Evolutionary conservation across 2,797 vertebrate genomes (phyloP).

Genomic region (Channa striata): DNA sequence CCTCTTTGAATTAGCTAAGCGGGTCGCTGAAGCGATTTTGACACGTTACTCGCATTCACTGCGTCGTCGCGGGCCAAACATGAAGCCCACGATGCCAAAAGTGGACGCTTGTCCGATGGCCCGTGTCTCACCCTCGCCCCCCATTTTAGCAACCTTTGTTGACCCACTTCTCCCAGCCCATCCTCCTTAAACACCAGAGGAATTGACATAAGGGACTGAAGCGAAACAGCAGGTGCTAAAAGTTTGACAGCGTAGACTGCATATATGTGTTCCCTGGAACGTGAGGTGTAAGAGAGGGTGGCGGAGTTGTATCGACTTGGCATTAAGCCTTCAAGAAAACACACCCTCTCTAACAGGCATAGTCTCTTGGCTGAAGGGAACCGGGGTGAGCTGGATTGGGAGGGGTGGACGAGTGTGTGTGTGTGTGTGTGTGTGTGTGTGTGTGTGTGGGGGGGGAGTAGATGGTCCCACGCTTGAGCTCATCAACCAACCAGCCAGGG

Average conservation of each 20-base stretch:
- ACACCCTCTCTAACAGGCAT: slow-evolving; percentile 58
- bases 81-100: slow-evolving; percentile 29
- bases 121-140: slow-evolving; percentile 76
- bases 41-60: slow-evolving; percentile 62
- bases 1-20: slow-evolving; percentile 4
- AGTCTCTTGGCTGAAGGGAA: slow-evolving; percentile 47
- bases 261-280: slow-evolving; percentile 80
- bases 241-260: slow-evolving; percentile 83
- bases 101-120: slow-evolving; percentile 62
- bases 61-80: slow-evolving; percentile 46
- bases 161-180: slow-evolving; percentile 81
- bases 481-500: slow-evolving; percentile 41
- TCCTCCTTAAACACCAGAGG: slow-evolving; percentile 64
- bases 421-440: too few relatives aligned
- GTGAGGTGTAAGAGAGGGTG: slow-evolving; percentile 81
- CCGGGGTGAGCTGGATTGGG: slow-evolving; percentile 25
- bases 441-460: too few relatives aligned
- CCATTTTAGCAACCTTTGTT: slow-evolving; percentile 78
- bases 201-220: slow-evolving; percentile 74
- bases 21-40: slow-evolving; percentile 56
- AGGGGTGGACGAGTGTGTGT: slow-evolving; percentile 8
- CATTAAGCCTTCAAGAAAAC: slow-evolving; percentile 71
- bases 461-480: slow-evolving; percentile 40
- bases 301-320: slow-evolving; percentile 77
- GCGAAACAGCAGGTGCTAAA: slow-evolving; percentile 86